Evolutionary conservation across 2,888 invertebrate genomes (phyloP), one percentile per base, ranked within the genome.

Genomic region (Ommatoiulus sabulosus): DNA sequence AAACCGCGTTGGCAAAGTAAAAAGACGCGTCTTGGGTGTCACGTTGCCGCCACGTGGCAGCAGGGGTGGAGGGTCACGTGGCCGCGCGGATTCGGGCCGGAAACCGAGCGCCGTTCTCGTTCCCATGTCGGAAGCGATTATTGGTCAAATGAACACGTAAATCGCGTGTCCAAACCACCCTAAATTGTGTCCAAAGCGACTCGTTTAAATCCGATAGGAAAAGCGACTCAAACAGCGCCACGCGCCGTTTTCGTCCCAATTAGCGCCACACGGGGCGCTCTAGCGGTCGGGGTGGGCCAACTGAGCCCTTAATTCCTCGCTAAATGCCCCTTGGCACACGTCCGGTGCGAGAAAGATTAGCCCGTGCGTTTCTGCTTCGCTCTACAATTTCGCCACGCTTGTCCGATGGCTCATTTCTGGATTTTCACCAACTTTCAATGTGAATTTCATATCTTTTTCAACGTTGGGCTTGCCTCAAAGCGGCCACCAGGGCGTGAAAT

Each of bases 111-210:
- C n/a, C 63, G 63, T 3, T 63, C 3, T 17, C 63, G 63, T 63
- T 63, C 63, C 63, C 63, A 63, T 63, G 63, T 63, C 63, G 63
- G 63, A 63, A 63, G 63, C 63, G 63, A 63, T 63, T 63, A 63
- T 63, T 63, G 63, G 63, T 63, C 63, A 63, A 63, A 63, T 63
- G 63, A 63, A 63, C 63, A 63, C 20, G 63, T 63, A 63, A 63
- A 63, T 63, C 63, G 63, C 63, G 63, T 63, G 63, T 63, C 63
- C 20, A 63, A 63, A 63, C 63, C n/a, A n/a, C n/a, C n/a, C n/a
- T n/a, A n/a, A n/a, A n/a, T n/a, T n/a, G n/a, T n/a, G n/a, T n/a
- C n/a, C n/a, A n/a, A n/a, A n/a, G n/a, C 63, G 63, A 63, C 63
- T 63, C 63, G 63, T 63, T 63, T 63, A 63, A 63, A 63, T 63